Base-by-base conservation (phyloP, 35 echinoderm and acorn worm species). In the Lytechinus pictus region DNA sequence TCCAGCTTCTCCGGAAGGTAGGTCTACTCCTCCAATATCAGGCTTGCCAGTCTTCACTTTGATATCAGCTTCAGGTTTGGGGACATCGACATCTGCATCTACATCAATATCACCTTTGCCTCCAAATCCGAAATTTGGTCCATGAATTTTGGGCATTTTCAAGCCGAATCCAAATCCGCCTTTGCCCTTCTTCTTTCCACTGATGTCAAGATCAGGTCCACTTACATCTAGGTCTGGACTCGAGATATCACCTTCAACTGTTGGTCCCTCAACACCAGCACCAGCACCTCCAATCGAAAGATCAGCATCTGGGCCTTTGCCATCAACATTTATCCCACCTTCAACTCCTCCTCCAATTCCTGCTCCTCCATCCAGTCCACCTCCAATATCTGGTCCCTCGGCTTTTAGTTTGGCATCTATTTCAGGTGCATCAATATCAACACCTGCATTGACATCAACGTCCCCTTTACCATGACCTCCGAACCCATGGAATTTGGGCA, bases 161-260 rank as follows among this genome's bases (percentile, higher is more conserved):
- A 92, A 92, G 1, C 96, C 93, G 94, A 97, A 92, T 52, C 96
- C 95, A 96, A 97, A 97, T 14, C 97, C 97, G 27, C 95, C 95
- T 96, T 91, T 94, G 13, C 51, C 79, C 95, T 86, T 97, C 89
- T 54, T 86, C 55, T 95, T 97, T 92, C 94, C 92, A 54, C 52
- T 86, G 33, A 29, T 58, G 14, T 89, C 94, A 89, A 96, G 27
- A 5, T 96, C 94, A 93, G 96, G 96, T 91, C 89, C 94, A 92
- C 93, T 57, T 89, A 52, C 93, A 28, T 55, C 94, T 14, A 89
- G 79, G 55, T 94, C 86, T 53, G 91, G 56, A 21, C 96, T 55
- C 7, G 21, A n/a, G 10, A 96, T 60, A n/a, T 92, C 88, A 60
- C 57, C 57, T 72, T 33, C 27, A n/a, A 86, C 55, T 86, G 93